These are phyloP conservation scores for Anolis carolinensis DNA, from an alignment of 2,113 vertebrate species.

Conservation along the genomic window DNA sequence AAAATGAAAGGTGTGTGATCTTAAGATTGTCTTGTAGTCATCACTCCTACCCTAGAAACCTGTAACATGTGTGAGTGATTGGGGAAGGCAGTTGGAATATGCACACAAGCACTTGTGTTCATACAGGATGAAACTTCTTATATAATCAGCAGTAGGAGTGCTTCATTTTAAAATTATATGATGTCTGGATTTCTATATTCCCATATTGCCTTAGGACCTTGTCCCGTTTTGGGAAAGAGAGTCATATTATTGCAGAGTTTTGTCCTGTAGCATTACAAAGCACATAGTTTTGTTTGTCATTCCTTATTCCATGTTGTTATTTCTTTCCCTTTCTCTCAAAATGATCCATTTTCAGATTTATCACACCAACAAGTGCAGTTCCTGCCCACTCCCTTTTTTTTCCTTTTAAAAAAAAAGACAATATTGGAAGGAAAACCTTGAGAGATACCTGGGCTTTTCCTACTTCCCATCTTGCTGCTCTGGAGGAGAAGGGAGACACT, in stretches of 20 bases:
- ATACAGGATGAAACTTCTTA: background rate
- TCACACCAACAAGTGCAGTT: too few species aligned
- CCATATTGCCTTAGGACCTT: background rate
- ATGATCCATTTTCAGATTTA: too few species aligned
- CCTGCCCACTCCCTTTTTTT: too few species aligned
- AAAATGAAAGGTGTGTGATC: background rate
- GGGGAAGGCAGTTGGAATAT: background rate
- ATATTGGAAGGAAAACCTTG: too few species aligned
- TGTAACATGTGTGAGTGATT: background rate
- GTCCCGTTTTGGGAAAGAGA: background rate
- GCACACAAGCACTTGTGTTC: background rate
- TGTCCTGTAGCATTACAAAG: too few species aligned
- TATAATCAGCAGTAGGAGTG: background rate
- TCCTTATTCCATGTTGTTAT: too few species aligned
- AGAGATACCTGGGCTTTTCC: too few species aligned
- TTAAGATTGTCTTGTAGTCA: background rate
- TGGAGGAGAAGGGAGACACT: too few species aligned
- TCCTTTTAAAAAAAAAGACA: too few species aligned
- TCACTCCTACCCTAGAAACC: background rate
- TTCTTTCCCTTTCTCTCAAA: too few species aligned
- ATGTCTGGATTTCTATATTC: background rate
- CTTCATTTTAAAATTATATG: conserved; percentile 4
- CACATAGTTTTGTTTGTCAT: too few species aligned
- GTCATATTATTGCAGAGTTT: background rate
- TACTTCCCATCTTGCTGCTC: too few species aligned